Evolutionary conservation across 1,140 invertebrate species (phyloP), one percentile per base, ranked within the genome.

Genomic region (Drosophila jambulina): DNA sequence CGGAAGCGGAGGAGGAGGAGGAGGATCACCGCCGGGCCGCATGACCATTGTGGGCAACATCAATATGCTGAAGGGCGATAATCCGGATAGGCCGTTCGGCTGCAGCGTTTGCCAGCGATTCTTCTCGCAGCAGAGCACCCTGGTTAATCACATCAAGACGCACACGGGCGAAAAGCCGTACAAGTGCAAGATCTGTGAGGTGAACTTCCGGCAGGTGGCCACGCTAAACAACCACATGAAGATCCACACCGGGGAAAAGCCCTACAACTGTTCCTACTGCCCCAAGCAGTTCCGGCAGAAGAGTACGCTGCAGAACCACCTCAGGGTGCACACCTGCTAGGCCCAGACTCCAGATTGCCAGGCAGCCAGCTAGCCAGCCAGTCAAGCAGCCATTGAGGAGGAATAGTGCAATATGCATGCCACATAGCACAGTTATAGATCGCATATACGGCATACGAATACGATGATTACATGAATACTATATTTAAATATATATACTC

Each of bases 241-340:
- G 90, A 93, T 93, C 67, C 92, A 93, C 60, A 93, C 92, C 70
- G 92, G 92, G 25, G 92, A 93, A 72, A 93, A 93, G 76, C 92
- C 92, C 64, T 93, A 92, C 65, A 92, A 84, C 76, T 93, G 92
- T 92, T 91, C 84, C 80, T 91, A 86, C 65, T 93, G 92, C 54
- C 91, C 86, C 54, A 93, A 93, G 42, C 91, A 93, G 75, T 93
- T 93, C 64, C 83, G 92, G 49, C 92, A 93, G 51, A 91, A 91
- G 78, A 93, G 91, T 54, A 92, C 92, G 36, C 75, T 93, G 51
- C 91, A 91, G 57, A 93, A 93, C 57, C 92, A 93, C 79, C 76
- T 93, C 27, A 75, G 91, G 78, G 91, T 93, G 34, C 92, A 93
- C 58, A 93, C 91, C 27, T 91, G 90, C 58, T 91, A 91, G 59